Percentiles rank a stretch among this genome's conserved stretches.
Evolutionary conservation across 1,140 invertebrate genomes (phyloP).

Genomic region (Mactra quadrangularis): DNA sequence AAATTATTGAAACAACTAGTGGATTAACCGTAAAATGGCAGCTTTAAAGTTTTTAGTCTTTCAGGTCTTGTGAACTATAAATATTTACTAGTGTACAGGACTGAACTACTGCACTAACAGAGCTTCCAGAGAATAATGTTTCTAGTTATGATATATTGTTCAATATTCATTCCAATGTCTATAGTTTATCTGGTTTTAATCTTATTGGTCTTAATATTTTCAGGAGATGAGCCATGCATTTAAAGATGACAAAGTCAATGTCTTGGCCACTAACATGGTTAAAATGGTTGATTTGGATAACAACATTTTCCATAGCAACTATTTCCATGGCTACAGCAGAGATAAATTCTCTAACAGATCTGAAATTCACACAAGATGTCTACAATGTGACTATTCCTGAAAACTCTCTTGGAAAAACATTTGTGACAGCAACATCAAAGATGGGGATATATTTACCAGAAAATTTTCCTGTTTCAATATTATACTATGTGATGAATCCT

Average conservation of each 20-base stretch:
- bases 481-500: constrained; percentile 90
- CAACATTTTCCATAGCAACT: constrained; percentile 55
- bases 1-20: too few species aligned
- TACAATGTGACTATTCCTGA: constrained; percentile 97
- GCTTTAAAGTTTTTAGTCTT: too few species aligned
- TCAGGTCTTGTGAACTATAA: too few species aligned
- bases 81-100: too few species aligned
- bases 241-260: constrained; percentile 15
- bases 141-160: too few species aligned
- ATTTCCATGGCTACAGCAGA: constrained; percentile 34
- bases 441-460: constrained; percentile 87
- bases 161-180: too few species aligned
- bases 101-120: too few species aligned
- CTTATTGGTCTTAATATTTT: not conserved
- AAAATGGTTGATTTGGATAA: constrained; percentile 58
- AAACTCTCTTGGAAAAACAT: constrained; percentile 94
- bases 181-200: too few species aligned
- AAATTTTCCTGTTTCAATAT: constrained; percentile 85
- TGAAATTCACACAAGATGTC: constrained; percentile 88
- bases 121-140: too few species aligned
- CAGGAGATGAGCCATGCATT: constrained; percentile 56
- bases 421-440: constrained; percentile 86
- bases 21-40: too few species aligned
- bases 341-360: constrained; percentile 12
- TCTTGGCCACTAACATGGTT: constrained; percentile 21